phyloP scores from a whole-genome alignment of 2,888 invertebrate species.

The Rhopalosiphum nymphaeae region DNA sequence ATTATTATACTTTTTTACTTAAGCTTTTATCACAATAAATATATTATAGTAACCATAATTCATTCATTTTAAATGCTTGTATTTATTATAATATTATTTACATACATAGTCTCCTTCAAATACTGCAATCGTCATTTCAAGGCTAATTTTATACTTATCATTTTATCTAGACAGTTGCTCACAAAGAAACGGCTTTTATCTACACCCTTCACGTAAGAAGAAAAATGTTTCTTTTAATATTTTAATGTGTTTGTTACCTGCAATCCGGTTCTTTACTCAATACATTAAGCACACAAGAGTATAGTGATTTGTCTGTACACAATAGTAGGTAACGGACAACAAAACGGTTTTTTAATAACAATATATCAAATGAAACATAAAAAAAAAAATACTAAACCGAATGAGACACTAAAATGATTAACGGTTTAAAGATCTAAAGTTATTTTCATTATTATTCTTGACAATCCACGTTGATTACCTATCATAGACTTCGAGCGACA shows the following conservation, averaged over 20 bases:
- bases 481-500: neutral
- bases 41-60: neutral
- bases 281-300: conserved; percentile 21
- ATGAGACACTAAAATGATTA: conserved; percentile 33
- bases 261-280: conserved; percentile 35
- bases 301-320: conserved; percentile 40
- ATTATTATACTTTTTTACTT: neutral
- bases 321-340: conserved; percentile 28
- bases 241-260: neutral
- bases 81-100: neutral
- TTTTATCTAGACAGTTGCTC: conserved; percentile 29
- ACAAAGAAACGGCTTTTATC: conserved; percentile 7
- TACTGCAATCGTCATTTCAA: neutral
- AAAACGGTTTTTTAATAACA: conserved; percentile 31
- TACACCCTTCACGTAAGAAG: conserved; percentile 33
- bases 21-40: neutral
- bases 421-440: conserved; percentile 25
- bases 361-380: conserved; percentile 41
- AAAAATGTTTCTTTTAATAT: conserved; percentile 46
- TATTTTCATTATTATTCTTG: conserved; percentile 27
- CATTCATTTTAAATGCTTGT: neutral
- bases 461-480: conserved; percentile 39
- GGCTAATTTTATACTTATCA: conserved; percentile 40
- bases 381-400: conserved; percentile 35
- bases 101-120: neutral